A percentile compares a stretch with the other conserved stretches of the same genome.
Evolutionary conservation across 2,113 vertebrate genomes (phyloP).

Genomic region (Amblyopsis rosae): DNA sequence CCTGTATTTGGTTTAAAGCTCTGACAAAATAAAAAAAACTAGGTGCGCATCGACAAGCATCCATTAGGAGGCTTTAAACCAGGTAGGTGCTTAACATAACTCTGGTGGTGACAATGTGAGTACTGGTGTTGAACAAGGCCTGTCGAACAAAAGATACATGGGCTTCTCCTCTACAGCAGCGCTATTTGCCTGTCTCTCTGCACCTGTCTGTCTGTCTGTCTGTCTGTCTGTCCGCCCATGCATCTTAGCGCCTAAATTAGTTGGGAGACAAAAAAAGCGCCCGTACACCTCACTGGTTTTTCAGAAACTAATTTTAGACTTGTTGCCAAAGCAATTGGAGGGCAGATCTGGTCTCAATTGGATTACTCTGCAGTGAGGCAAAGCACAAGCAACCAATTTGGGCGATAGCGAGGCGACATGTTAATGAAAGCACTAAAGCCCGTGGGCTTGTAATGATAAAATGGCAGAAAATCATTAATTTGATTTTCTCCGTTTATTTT

Average conservation of each 20-base stretch:
- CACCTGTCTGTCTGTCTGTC: constrained; percentile 2
- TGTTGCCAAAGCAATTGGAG: constrained; percentile 53
- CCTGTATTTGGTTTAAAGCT: constrained; percentile 55
- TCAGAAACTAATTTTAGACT: constrained; percentile 72
- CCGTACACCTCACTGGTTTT: constrained; percentile 57
- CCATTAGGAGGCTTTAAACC: constrained; percentile 44
- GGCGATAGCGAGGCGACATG: constrained; percentile 51
- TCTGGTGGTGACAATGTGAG: constrained; percentile 18
- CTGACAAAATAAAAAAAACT: constrained; percentile 23
- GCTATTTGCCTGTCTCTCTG: constrained; percentile 25
- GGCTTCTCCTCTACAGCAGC: constrained; percentile 6
- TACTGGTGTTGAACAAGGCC: neutral
- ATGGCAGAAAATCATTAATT: constrained; percentile 43
- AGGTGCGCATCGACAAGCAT: constrained; percentile 42
- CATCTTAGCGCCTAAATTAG: constrained; percentile 55
- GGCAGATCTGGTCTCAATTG: constrained; percentile 67
- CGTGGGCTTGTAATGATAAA: constrained; percentile 55
- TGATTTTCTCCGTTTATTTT: constrained; percentile 20
- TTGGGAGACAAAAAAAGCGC: constrained; percentile 62
- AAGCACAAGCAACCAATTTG: constrained; percentile 44
- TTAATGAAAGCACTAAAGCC: constrained; percentile 55
- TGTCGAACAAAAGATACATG: neutral
- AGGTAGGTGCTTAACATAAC: constrained; percentile 40
- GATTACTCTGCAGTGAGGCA: constrained; percentile 64
- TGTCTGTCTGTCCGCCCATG: neutral